phyloP scores from a whole-genome alignment of 35 echinoderm and acorn worm genomes.

The Stichopus chloronotus region DNA sequence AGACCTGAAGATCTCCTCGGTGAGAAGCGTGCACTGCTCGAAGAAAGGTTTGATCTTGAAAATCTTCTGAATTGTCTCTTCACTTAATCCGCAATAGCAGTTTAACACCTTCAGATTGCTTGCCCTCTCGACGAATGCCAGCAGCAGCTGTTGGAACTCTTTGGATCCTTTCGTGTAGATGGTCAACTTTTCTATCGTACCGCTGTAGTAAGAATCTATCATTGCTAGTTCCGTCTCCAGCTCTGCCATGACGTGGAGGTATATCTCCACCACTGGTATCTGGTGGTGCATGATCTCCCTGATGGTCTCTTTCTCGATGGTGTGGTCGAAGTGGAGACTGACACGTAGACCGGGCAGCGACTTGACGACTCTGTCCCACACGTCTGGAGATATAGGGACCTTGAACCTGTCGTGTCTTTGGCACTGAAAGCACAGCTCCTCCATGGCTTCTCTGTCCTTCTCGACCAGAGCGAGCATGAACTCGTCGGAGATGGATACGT shows the following conservation, averaged over 20 bases:
- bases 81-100: slow-evolving; percentile 88
- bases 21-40: slow-evolving; percentile 40
- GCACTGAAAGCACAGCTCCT: slow-evolving; percentile 77
- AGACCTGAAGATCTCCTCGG: slow-evolving; percentile 36
- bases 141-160: slow-evolving; percentile 65
- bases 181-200: slow-evolving; percentile 78
- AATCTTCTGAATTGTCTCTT: slow-evolving; percentile 49
- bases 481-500: slow-evolving; percentile 81
- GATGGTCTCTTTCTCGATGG: slow-evolving; percentile 85
- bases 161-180: slow-evolving; percentile 79
- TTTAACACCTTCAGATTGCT: slow-evolving; percentile 70
- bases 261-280: slow-evolving; percentile 78
- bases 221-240: slow-evolving; percentile 75
- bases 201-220: slow-evolving; percentile 65
- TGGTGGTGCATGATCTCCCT: slow-evolving; percentile 76
- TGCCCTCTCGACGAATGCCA: slow-evolving; percentile 69
- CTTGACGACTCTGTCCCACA: slow-evolving; percentile 74
- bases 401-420: slow-evolving; percentile 86
- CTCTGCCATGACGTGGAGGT: slow-evolving; percentile 71
- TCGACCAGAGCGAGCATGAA: slow-evolving; percentile 66
- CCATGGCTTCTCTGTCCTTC: slow-evolving; percentile 52
- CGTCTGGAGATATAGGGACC: slow-evolving; percentile 60
- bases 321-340: slow-evolving; percentile 87
- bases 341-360: slow-evolving; percentile 71
- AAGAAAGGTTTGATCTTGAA: slow-evolving; percentile 18